Base-by-base conservation (phyloP, 2,797 vertebrate species). In the Carapus acus region DNA sequence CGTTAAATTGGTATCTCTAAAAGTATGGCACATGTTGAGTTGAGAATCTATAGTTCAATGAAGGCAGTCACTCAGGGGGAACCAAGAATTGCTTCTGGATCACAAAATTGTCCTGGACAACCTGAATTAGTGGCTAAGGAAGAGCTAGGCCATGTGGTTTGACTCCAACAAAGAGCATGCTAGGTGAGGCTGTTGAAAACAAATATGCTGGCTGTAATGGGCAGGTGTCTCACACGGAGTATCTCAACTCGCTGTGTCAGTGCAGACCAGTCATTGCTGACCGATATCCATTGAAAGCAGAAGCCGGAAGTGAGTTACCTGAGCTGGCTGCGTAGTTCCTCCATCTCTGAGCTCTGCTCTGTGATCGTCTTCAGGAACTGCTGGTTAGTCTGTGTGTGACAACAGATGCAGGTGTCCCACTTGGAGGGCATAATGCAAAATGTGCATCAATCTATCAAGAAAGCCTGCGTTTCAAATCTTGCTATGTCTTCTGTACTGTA, bases 341-440 rank as follows among this genome's bases (percentile, higher is more conserved):
- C 88, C 40, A 94, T 86, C 76, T 94, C 91, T 1, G 47, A 61
- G 61, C 80, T 89, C 83, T 96, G 94, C 39, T 94, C 91, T 7
- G 86, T 86, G 71, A 98, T 62, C 0, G 88, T 88, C 82, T 89
- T 89, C 79, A 95, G 76, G 55, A 97, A 87, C 52, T 94, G 88
- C 60, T 94, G 90, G 76, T 93, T 94, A 40, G 80, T 88, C 96
- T 99, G 89, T 2, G 78, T 83, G 63, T 86, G 76, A 78, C 83
- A 88, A 16, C 69, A 82, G 41, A 83, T 76, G 71, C 81, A 87
- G 17, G 71, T 74, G 41, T 73, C 44, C 51, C 69, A 70, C 60
- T 60, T 71, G 45, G 71, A 68, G 13, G 76, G 71, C 86, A 87
- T 87, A 53, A 60, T 34, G 69, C 43, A n/a, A 16, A 38, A 34